These are phyloP conservation scores for Arrhamphus sclerolepis DNA, from an alignment of 2,797 vertebrate genomes.

Conservation along the genomic window DNA sequence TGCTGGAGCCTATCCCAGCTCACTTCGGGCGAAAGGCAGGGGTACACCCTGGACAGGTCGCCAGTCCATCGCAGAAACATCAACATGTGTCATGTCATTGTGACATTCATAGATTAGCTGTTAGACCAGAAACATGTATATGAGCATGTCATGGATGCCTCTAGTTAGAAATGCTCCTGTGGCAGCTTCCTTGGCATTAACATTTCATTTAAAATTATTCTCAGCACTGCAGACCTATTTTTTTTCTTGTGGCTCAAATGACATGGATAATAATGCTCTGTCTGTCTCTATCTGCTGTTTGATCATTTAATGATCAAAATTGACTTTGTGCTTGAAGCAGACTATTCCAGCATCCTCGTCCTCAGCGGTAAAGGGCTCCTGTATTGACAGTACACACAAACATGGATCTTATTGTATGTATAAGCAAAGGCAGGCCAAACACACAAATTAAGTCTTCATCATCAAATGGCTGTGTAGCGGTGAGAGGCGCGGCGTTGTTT, in stretches of 20 bases:
- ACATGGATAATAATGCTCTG: slow-evolving; percentile 18
- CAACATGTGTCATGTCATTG: slow-evolving; percentile 35
- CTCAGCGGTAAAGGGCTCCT: slow-evolving; percentile 22
- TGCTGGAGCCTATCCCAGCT: too few species aligned
- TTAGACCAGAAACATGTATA: slow-evolving; percentile 31
- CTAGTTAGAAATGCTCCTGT: slow-evolving; percentile 39
- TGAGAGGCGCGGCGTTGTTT: slow-evolving; percentile 9
- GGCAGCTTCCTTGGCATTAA: slow-evolving; percentile 59
- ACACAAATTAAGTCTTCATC: slow-evolving; percentile 11
- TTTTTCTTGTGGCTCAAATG: slow-evolving; percentile 9
- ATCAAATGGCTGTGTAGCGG: slow-evolving; percentile 17
- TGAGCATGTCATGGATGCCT: slow-evolving; percentile 46
- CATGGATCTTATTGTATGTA: slow-evolving; percentile 1
- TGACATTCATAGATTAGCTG: slow-evolving; percentile 41
- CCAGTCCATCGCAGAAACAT: too few species aligned
- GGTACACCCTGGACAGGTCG: too few species aligned
- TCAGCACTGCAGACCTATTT: slow-evolving; percentile 35
- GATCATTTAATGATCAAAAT: slow-evolving; percentile 31
- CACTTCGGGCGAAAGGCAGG: too few species aligned
- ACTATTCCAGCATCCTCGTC: slow-evolving; percentile 7
- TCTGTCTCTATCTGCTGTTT: slow-evolving; percentile 15
- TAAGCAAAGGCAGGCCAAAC: background rate
- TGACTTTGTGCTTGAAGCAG: slow-evolving; percentile 16
- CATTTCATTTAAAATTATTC: slow-evolving; percentile 54
- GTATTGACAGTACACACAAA: slow-evolving; percentile 35